Evolutionary conservation across 2,113 vertebrate genomes (phyloP).

Genomic region (Petroica traversi): DNA sequence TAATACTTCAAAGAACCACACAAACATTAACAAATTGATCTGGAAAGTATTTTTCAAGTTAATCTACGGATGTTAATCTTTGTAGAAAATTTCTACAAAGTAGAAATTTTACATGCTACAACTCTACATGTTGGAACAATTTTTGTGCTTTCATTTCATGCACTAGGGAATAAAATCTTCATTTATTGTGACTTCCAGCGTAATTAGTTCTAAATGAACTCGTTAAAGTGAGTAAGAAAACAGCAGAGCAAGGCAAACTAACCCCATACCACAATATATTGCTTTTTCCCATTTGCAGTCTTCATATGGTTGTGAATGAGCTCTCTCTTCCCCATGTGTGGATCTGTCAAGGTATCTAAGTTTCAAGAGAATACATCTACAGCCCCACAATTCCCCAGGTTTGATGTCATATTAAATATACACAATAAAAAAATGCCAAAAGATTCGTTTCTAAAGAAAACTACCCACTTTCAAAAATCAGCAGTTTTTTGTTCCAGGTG

Average conservation of each 20-base stretch:
- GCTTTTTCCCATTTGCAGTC: constrained; percentile 21
- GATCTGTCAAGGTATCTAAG: not conserved
- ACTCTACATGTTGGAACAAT: not conserved
- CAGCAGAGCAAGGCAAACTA: constrained; percentile 21
- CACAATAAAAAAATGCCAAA: constrained; percentile 53
- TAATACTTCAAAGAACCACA: constrained; percentile 19
- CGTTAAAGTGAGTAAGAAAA: constrained; percentile 37
- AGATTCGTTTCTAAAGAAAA: constrained; percentile 55
- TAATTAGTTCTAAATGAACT: constrained; percentile 54
- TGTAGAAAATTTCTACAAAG: too few relatives aligned
- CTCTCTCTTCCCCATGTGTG: not conserved
- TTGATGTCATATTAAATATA: constrained; percentile 44
- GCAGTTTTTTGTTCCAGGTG: constrained; percentile 66
- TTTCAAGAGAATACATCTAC: not conserved
- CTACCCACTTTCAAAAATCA: constrained; percentile 67
- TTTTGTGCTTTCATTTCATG: not conserved
- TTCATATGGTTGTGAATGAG: not conserved
- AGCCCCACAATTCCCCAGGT: not conserved
- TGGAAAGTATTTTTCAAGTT: not conserved
- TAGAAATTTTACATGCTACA: not conserved
- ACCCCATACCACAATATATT: not conserved
- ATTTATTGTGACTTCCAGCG: constrained; percentile 3
- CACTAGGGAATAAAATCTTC: constrained; percentile 24
- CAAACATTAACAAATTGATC: constrained; percentile 25
- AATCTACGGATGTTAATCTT: not conserved